Conservation (phyloP, 2,888 invertebrate genomes). For the Acronicta alni region DNA sequence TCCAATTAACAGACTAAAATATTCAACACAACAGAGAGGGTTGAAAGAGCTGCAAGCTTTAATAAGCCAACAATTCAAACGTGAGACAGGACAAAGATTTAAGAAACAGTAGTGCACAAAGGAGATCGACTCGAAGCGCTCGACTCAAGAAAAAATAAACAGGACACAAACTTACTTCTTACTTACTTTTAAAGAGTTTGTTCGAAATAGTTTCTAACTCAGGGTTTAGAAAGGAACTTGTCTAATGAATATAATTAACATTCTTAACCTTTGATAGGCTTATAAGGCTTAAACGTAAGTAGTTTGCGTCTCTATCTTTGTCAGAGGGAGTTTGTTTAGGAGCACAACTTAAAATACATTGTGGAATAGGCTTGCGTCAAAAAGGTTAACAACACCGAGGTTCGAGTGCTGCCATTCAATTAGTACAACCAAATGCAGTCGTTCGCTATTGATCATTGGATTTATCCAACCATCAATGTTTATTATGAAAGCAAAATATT, state of each 20-base stretch:
- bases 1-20: conserved; percentile 68
- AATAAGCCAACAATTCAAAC: conserved; percentile 60
- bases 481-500: no score
- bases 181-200: conserved; percentile 21
- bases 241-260: conserved; percentile 50
- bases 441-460: conserved; percentile 4
- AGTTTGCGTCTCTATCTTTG: conserved; percentile 49
- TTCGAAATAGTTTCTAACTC: conserved; percentile 32
- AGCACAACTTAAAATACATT: conserved; percentile 53
- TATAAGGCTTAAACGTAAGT: conserved; percentile 47
- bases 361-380: conserved; percentile 31
- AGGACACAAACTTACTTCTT: conserved; percentile 30
- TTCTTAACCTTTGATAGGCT: conserved; percentile 47
- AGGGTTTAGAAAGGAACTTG: conserved; percentile 22
- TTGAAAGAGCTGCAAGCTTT: conserved; percentile 59
- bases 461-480: no score
- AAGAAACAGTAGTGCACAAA: conserved; percentile 52
- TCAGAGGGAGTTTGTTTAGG: conserved; percentile 52
- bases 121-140: conserved; percentile 32
- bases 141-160: conserved; percentile 46
- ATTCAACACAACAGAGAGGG: conserved; percentile 64
- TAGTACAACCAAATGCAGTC: conserved; percentile 16
- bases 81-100: conserved; percentile 56
- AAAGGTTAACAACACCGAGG: conserved; percentile 20
- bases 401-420: conserved; percentile 6